Conservation (phyloP, 2,888 invertebrate genomes). For the Rosalia funebris region DNA sequence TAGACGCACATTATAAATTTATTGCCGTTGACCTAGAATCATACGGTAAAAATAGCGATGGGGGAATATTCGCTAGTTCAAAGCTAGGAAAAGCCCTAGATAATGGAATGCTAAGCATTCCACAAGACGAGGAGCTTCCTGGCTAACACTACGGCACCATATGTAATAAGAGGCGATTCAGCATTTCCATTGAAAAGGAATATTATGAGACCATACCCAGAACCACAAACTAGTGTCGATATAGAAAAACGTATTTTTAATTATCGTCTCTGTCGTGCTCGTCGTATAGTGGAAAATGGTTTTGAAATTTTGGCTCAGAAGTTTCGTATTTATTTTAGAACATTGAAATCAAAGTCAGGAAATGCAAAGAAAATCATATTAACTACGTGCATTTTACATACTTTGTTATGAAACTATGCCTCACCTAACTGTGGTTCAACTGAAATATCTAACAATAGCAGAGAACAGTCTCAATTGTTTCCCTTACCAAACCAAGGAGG, state of each 20-base stretch:
- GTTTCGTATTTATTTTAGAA: constrained; percentile 18
- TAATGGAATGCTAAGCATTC: background rate
- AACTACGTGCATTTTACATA: background rate
- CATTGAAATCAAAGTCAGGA: constrained; percentile 15
- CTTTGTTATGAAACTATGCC: background rate
- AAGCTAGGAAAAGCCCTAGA: background rate
- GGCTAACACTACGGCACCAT: background rate
- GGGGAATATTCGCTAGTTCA: constrained; percentile 35
- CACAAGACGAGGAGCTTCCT: background rate
- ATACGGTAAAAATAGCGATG: constrained; percentile 42
- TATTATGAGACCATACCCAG: constrained; percentile 3
- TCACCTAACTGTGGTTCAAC: background rate
- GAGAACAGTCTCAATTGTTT: constrained; percentile 4
- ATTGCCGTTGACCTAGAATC: constrained; percentile 42
- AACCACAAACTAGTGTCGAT: background rate
- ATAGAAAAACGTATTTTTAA: constrained; percentile 10
- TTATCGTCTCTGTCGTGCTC: constrained; percentile 16
- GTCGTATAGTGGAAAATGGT: constrained; percentile 17
- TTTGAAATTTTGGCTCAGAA: constrained; percentile 19
- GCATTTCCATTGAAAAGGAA: constrained; percentile 3
- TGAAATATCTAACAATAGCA: constrained; percentile 20
- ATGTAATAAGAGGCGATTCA: background rate
- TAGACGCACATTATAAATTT: constrained; percentile 44
- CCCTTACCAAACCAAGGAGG: background rate
- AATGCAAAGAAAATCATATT: constrained; percentile 1